Percentiles rank a stretch among this genome's conserved stretches.
Evolutionary conservation across 2,888 invertebrate genomes (phyloP).

Genomic region (Noctua janthe): DNA sequence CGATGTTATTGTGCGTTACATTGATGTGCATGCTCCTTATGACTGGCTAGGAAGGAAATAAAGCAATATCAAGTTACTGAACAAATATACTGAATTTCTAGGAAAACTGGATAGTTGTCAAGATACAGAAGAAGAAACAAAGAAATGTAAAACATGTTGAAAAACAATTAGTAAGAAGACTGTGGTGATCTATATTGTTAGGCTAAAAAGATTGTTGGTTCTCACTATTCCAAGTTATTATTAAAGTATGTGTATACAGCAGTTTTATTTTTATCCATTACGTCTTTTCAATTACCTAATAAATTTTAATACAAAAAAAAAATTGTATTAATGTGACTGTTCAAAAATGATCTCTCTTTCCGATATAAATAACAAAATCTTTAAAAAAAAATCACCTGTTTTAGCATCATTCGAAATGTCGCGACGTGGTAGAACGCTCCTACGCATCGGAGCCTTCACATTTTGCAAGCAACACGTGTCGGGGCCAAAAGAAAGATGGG

Average conservation of each 20-base stretch:
- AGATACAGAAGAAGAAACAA: background rate
- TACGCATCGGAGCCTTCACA: constrained; percentile 66
- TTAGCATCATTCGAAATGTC: constrained; percentile 69
- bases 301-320: no score
- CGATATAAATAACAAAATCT: no score
- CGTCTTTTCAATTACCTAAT: no score
- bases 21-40: no score
- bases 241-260: background rate
- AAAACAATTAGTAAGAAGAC: background rate
- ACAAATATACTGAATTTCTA: background rate
- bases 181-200: background rate
- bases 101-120: background rate
- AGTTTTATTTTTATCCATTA: background rate
- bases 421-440: constrained; percentile 63
- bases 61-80: no score
- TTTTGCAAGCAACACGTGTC: constrained; percentile 63
- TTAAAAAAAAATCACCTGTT: background rate
- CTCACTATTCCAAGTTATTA: background rate
- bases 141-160: background rate
- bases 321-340: no score
- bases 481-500: constrained; percentile 70
- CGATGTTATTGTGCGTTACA: no score
- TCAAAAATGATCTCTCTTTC: no score
- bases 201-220: background rate
- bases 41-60: no score